These are phyloP conservation scores for Gastracanthus pulcherrimus DNA, from an alignment of 2,888 invertebrate genomes.

Conservation along the genomic window DNA sequence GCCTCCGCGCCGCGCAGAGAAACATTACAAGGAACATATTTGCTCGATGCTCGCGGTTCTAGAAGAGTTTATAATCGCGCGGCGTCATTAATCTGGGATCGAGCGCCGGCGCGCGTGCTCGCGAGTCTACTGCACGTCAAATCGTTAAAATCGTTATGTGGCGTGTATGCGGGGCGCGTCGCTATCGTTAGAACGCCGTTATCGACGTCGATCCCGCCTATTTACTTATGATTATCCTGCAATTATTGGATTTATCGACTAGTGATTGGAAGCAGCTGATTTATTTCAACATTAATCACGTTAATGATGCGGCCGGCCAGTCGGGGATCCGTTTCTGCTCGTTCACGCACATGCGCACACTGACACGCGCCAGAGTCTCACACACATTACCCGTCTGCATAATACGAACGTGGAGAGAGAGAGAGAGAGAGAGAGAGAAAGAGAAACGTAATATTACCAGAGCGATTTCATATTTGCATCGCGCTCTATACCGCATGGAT, in stretches of 20 bases:
- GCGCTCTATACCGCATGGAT: no score
- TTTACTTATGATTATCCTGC: conserved; percentile 77
- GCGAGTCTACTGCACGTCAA: conserved; percentile 49
- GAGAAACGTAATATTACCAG: conserved; percentile 1
- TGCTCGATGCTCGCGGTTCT: conserved; percentile 10
- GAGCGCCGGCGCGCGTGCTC: conserved; percentile 7
- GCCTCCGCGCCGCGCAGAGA: background rate
- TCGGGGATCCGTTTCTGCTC: conserved; percentile 59
- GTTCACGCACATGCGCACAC: background rate
- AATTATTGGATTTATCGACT: conserved; percentile 77
- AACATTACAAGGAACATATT: conserved; percentile 19
- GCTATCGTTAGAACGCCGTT: conserved; percentile 62
- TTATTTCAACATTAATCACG: conserved; percentile 77
- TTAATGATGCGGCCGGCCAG: conserved; percentile 75
- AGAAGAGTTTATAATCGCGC: no score
- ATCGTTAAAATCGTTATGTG: conserved; percentile 47
- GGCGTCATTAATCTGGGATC: conserved; percentile 49
- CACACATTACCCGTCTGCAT: background rate
- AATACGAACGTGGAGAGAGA: background rate
- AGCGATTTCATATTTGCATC: conserved; percentile 44
- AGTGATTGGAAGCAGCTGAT: conserved; percentile 74
- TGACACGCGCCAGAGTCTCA: background rate
- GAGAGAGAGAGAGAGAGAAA: conserved; percentile 12
- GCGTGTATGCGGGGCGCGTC: background rate
- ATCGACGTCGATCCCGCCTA: conserved; percentile 68